phyloP scores from a whole-genome alignment of 1,140 invertebrate genomes.

The Scylla paramamosain region DNA sequence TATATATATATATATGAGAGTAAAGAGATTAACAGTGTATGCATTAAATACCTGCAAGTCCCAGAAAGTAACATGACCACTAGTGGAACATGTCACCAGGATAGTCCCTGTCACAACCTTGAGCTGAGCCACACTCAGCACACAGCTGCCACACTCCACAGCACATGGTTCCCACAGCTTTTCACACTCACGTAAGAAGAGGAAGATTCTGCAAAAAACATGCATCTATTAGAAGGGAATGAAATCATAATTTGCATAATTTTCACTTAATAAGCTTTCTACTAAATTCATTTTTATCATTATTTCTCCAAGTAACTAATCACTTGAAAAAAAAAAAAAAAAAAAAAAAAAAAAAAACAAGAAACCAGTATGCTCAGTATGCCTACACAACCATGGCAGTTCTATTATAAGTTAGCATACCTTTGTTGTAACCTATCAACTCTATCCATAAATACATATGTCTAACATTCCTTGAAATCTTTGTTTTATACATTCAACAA shows the following conservation, averaged over 20 bases:
- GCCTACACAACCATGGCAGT: no score
- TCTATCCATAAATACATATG: neutral
- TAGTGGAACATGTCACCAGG: slow-evolving; percentile 30
- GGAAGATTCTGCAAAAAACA: neutral
- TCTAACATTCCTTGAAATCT: no score
- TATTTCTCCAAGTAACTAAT: neutral
- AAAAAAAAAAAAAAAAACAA: no score
- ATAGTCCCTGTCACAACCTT: neutral
- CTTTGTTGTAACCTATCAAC: neutral
- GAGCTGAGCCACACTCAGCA: neutral
- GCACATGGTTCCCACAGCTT: neutral
- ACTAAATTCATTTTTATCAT: no score
- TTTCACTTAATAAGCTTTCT: no score
- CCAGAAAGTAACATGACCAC: slow-evolving; percentile 26
- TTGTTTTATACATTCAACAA: no score
- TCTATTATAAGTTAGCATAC: no score
- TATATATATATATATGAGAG: no score
- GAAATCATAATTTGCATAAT: no score
- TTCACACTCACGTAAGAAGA: neutral
- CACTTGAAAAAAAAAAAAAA: neutral
- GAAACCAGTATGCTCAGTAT: no score
- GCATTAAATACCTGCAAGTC: slow-evolving; percentile 2
- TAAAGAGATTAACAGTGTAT: no score
- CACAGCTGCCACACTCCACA: slow-evolving; percentile 6
- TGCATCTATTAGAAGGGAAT: neutral